Base-by-base conservation (phyloP, 2,888 invertebrate species). In the Pelosia muscerda region DNA sequence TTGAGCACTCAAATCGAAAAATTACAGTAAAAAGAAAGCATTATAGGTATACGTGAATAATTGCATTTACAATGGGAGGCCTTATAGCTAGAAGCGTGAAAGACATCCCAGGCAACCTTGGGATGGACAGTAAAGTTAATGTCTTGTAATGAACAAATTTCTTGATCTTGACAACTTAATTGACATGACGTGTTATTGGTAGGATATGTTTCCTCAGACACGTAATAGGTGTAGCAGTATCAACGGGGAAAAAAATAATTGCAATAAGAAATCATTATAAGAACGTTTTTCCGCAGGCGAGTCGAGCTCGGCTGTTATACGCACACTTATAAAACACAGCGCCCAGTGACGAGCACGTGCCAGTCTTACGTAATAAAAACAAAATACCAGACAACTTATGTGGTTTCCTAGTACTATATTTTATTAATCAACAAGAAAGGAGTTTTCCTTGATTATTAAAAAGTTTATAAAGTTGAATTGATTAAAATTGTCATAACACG, bases 271-370 rank as follows among this genome's bases (percentile, higher is more conserved):
- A 38, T 38, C 13, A 42, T 42, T 42, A 42, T 19, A 23, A 5
- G 15, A 59, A 34, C 10, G 34, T 38, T 59, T 59, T 34, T 15
- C 34, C 59, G 9, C 34, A 34, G 42, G 42, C 42, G 42, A 19
- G 15, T 42, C 19, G 19, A 42, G 34, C 23, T 34, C 2, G 34
- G 15, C n/a, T 2, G 15, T 19, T 38, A 28, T 31, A 64, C 57
- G 22, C 49, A 42, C 38, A 63, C 34, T n/a, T 26, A 56, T 19
- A 55, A 56, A 55, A 63, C 63, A 34, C 63, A 63, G 25, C 19
- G 25, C 64, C 49, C 38, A 42, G 25, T 15, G 25, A 34, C 31
- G 31, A 11, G 34, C 65, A 59, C 65, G 65, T 54, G 65, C 59
- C 53, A 15, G 2, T 13, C 58, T 60, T 59, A 38, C 22, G 26